Evolutionary conservation across 2,113 vertebrate species (phyloP).

Genomic region (Anarhynchus alexandrinus): DNA sequence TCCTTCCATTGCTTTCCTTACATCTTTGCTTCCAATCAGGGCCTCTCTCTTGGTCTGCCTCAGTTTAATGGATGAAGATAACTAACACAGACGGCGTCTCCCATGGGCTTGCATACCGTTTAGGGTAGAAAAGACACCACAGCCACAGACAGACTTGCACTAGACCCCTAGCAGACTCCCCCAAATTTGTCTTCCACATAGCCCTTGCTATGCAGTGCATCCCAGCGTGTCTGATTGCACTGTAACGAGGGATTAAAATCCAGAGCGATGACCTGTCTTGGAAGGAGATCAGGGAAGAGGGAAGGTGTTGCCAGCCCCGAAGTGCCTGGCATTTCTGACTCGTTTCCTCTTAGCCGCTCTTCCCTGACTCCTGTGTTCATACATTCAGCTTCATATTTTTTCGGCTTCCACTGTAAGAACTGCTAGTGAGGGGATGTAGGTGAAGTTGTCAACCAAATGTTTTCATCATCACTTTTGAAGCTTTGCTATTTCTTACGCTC

Average conservation of each 20-base stretch:
- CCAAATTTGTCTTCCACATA: not conserved
- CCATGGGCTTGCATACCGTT: rapidly evolving
- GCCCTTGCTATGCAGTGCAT: rapidly evolving
- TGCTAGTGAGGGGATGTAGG: not conserved
- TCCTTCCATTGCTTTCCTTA: not conserved
- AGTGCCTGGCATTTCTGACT: not conserved
- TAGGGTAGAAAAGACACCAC: not conserved
- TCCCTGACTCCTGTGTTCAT: not conserved
- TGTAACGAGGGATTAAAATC: not conserved
- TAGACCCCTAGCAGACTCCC: not conserved
- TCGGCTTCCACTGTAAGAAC: not conserved
- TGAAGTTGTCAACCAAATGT: not conserved
- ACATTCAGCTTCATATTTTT: not conserved
- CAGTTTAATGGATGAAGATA: not conserved
- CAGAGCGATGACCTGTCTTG: not conserved
- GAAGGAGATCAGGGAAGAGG: not conserved
- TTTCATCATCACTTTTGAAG: not conserved
- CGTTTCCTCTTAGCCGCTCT: rapidly evolving
- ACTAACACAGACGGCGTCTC: not conserved
- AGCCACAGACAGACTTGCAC: not conserved
- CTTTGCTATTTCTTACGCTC: not conserved
- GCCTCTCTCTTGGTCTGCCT: not conserved
- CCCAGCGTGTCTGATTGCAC: not conserved
- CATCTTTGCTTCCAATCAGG: not conserved
- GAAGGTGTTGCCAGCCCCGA: not conserved